Percentiles rank a stretch among this genome's conserved stretches.
Evolutionary conservation across 2,797 vertebrate species (phyloP).

Genomic region (Austrolebias charrua): DNA sequence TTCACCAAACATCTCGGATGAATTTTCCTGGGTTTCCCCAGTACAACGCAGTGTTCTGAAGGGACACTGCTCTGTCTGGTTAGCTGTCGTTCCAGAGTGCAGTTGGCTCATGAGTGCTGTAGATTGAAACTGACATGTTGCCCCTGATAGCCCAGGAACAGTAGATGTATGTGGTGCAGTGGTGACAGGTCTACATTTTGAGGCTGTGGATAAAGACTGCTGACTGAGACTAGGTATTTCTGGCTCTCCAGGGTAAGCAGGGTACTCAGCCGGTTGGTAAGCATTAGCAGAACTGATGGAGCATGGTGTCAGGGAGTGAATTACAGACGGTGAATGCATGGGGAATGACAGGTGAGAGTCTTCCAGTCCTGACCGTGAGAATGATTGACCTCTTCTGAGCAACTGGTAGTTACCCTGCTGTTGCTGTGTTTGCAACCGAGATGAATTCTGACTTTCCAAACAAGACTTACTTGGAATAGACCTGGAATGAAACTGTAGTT

Average conservation of each 20-base stretch:
- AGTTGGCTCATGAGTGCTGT: conserved; percentile 81
- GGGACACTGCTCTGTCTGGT: conserved; percentile 80
- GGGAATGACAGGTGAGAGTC: conserved; percentile 82
- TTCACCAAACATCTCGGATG: conserved; percentile 88
- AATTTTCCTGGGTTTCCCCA: conserved; percentile 85
- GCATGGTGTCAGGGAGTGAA: conserved; percentile 86
- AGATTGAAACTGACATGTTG: conserved; percentile 86
- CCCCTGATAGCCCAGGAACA: conserved; percentile 84
- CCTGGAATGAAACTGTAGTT: conserved; percentile 73
- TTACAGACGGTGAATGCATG: conserved; percentile 77
- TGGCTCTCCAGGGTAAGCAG: conserved; percentile 87
- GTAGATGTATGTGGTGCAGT: conserved; percentile 71
- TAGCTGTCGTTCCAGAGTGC: conserved; percentile 79
- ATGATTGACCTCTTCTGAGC: conserved; percentile 80
- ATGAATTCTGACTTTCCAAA: conserved; percentile 79
- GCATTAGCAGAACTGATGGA: conserved; percentile 81
- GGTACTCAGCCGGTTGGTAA: conserved; percentile 85
- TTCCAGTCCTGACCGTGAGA: conserved; percentile 77
- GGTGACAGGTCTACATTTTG: conserved; percentile 78
- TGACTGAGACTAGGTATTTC: conserved; percentile 82
- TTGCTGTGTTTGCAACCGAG: conserved; percentile 62
- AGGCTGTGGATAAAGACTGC: conserved; percentile 79
- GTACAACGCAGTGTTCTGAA: conserved; percentile 86
- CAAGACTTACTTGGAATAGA: conserved; percentile 83
- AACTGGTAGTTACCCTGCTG: conserved; percentile 79